phyloP scores from a whole-genome alignment of 2,113 vertebrate species.

The Patagioenas fasciata region DNA sequence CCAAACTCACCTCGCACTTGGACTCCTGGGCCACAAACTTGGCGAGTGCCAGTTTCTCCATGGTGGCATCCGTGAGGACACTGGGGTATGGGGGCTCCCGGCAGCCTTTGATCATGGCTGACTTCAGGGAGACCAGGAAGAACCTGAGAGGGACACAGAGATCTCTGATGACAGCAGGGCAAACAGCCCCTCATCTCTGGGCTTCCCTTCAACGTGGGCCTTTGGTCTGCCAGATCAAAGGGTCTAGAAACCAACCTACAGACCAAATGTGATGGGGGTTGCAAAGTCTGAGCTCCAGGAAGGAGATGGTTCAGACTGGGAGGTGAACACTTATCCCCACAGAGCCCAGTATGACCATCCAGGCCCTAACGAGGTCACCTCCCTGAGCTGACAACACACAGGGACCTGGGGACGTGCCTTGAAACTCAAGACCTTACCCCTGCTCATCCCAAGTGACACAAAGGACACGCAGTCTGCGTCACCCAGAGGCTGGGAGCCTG shows the following conservation, averaged over 20 bases:
- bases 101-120: constrained; percentile 93
- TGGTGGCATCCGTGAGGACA: constrained; percentile 92
- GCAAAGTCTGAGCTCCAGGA: not conserved
- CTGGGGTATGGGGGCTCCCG: constrained; percentile 92
- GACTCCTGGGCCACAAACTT: constrained; percentile 96
- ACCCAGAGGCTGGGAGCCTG: not conserved
- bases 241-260: not conserved
- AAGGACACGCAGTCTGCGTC: rapidly evolving
- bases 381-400: not conserved
- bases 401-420: not conserved
- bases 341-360: not conserved
- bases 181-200: not conserved
- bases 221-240: not conserved
- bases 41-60: constrained; percentile 93
- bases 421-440: not conserved
- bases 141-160: constrained; percentile 74
- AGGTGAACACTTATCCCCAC: not conserved
- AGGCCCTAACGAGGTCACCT: not conserved
- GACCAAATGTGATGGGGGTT: not conserved
- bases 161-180: not conserved
- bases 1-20: constrained; percentile 85
- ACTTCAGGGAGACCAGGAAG: constrained; percentile 87
- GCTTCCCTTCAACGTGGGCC: not conserved
- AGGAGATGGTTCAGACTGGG: not conserved
- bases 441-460: not conserved